A percentile compares a stretch with the other conserved stretches of the same genome.
Conservation (phyloP, 2,113 vertebrate species). For the Paracanthobrama guichenoti region DNA sequence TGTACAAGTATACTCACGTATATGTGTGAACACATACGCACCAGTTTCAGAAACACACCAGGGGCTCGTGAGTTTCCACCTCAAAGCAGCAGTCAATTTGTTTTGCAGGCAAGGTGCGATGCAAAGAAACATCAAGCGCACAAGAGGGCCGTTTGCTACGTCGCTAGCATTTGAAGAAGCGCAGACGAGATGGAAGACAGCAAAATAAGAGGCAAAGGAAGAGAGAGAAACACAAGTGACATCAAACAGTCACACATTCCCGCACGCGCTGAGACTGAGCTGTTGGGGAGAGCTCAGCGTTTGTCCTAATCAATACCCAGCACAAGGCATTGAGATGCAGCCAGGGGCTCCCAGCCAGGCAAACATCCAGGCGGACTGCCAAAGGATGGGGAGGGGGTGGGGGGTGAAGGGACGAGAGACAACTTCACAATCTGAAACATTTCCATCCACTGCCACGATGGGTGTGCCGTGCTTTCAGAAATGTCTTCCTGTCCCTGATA, state of each 20-base stretch:
- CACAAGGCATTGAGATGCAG: slow-evolving; percentile 66
- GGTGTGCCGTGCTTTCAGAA: slow-evolving; percentile 41
- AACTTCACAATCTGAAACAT: slow-evolving; percentile 55
- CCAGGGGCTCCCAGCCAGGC: slow-evolving; percentile 62
- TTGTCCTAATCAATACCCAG: slow-evolving; percentile 71
- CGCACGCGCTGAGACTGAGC: slow-evolving; percentile 24
- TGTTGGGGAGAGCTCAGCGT: slow-evolving; percentile 54
- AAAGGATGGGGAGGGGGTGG: slow-evolving; percentile 55
- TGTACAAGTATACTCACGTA: slow-evolving; percentile 21
- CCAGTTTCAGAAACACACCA: slow-evolving; percentile 36
- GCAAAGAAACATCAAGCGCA: slow-evolving; percentile 51
- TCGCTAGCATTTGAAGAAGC: slow-evolving; percentile 38
- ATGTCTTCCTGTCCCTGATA: slow-evolving; percentile 10
- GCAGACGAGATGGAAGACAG: background rate
- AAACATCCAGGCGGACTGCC: slow-evolving; percentile 60
- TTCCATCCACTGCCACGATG: slow-evolving; percentile 49
- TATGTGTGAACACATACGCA: slow-evolving; percentile 3
- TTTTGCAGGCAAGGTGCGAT: slow-evolving; percentile 57
- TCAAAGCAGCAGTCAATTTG: slow-evolving; percentile 56
- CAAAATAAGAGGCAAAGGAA: slow-evolving; percentile 2
- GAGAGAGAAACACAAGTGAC: slow-evolving; percentile 56
- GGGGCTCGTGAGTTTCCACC: slow-evolving; percentile 34
- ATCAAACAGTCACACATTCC: slow-evolving; percentile 60
- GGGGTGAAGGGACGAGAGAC: slow-evolving; percentile 48
- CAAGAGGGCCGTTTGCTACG: slow-evolving; percentile 27